phyloP scores from a whole-genome alignment of 1,140 invertebrate species.

The Mylabris phalerata region DNA sequence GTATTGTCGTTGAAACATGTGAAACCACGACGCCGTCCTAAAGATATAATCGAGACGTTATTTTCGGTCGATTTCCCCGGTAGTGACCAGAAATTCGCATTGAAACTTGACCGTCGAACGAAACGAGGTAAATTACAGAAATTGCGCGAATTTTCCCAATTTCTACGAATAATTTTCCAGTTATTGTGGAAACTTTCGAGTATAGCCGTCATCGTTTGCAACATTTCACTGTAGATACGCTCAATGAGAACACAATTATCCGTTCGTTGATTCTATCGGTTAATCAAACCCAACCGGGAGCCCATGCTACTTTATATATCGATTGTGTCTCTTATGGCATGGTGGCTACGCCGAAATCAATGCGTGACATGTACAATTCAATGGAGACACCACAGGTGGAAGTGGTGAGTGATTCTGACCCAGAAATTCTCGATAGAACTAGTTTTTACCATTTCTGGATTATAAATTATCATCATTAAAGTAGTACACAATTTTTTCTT shows the following conservation, averaged over 20 bases:
- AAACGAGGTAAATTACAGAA: conserved; percentile 51
- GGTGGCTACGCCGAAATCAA: conserved; percentile 44
- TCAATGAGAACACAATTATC: conserved; percentile 45
- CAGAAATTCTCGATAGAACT: background rate
- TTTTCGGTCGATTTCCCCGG: conserved; percentile 57
- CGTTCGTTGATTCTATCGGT: conserved; percentile 49
- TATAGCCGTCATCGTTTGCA: conserved; percentile 43
- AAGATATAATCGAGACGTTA: conserved; percentile 51
- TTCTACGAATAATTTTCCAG: conserved; percentile 40
- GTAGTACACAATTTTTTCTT: conserved; percentile 1
- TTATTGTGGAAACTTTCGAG: conserved; percentile 53
- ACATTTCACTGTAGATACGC: conserved; percentile 48
- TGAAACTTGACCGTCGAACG: conserved; percentile 56
- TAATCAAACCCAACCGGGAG: conserved; percentile 47
- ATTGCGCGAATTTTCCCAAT: background rate
- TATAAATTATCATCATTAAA: background rate
- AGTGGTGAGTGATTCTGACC: conserved; percentile 37
- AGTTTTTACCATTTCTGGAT: background rate
- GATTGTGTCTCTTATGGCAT: conserved; percentile 51
- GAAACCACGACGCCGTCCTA: conserved; percentile 48
- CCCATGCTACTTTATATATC: conserved; percentile 50
- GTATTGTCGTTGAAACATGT: conserved; percentile 56
- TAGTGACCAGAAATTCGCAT: conserved; percentile 54
- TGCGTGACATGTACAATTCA: conserved; percentile 45
- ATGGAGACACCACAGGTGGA: conserved; percentile 38